Evolutionary conservation across 2,888 invertebrate species (phyloP).

Genomic region (Stenodema calcarata): DNA sequence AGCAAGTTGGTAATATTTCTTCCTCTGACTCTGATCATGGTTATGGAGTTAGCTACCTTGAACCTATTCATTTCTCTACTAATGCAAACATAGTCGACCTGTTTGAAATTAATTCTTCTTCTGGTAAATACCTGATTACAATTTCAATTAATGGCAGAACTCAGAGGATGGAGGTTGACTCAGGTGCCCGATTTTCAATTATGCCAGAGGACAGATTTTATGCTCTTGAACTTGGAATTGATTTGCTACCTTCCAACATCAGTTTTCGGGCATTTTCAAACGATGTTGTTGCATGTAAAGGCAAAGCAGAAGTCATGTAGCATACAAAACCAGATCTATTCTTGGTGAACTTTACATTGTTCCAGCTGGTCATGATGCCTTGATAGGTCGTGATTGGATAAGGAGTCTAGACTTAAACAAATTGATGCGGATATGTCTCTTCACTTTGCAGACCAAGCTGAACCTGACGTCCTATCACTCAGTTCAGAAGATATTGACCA

Average conservation of each 20-base stretch:
- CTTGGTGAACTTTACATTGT: constrained; percentile 2
- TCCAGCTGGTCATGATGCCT: no score
- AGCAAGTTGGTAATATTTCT: background rate
- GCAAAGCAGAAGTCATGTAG: background rate
- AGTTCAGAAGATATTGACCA: background rate
- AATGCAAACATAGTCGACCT: background rate
- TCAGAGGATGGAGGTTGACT: constrained; percentile 29
- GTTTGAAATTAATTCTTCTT: background rate
- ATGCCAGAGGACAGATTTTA: constrained; percentile 21
- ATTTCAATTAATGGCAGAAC: constrained; percentile 27
- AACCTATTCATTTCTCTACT: background rate
- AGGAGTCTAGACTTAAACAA: no score
- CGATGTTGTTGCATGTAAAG: no score
- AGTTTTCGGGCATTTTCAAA: no score
- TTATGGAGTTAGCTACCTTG: no score
- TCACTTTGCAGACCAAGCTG: constrained; percentile 5
- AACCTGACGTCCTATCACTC: background rate
- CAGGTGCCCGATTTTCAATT: constrained; percentile 28
- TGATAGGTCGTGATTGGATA: no score
- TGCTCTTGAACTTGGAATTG: constrained; percentile 5
- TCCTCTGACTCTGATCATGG: background rate
- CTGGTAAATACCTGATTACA: no score
- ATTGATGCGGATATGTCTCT: no score
- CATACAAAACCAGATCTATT: background rate
- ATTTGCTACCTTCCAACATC: no score